A percentile compares a stretch with the other conserved stretches of the same genome.
Evolutionary conservation across 2,888 invertebrate genomes (phyloP).

Genomic region (Mycalesis mineus): DNA sequence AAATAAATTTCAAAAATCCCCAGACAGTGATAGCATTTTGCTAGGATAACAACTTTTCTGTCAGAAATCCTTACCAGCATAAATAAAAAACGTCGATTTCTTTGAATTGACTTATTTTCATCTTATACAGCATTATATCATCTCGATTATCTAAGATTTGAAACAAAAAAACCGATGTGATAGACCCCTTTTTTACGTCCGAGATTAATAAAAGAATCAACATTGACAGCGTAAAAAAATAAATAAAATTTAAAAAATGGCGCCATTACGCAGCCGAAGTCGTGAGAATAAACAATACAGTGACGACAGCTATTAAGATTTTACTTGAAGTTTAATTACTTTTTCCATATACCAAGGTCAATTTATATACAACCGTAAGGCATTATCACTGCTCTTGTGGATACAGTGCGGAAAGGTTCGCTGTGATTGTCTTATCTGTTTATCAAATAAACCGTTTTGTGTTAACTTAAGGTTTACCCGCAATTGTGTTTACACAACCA

Average conservation of each 20-base stretch:
- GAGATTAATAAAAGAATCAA: too few species aligned
- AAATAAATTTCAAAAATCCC: too few species aligned
- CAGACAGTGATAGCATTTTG: too few species aligned
- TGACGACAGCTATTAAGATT: background rate
- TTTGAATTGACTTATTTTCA: too few species aligned
- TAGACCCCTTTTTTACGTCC: too few species aligned
- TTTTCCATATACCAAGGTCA: conserved; percentile 12
- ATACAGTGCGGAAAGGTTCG: conserved; percentile 16
- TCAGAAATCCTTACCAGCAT: too few species aligned
- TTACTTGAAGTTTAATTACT: conserved; percentile 5
- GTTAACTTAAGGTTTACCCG: conserved; percentile 39
- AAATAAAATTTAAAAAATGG: background rate
- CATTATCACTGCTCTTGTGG: conserved; percentile 8
- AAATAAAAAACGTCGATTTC: too few species aligned
- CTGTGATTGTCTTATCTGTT: conserved; percentile 33
- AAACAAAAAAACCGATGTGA: too few species aligned
- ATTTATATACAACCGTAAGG: background rate
- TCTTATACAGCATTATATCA: too few species aligned
- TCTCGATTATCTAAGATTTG: too few species aligned
- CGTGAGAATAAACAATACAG: background rate
- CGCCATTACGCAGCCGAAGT: background rate
- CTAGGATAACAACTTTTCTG: too few species aligned
- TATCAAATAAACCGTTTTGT: conserved; percentile 36
- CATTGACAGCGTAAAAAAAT: background rate
- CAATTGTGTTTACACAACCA: conserved; percentile 36